Conservation (phyloP, 2,113 vertebrate species). For the Stegostoma tigrinum region DNA sequence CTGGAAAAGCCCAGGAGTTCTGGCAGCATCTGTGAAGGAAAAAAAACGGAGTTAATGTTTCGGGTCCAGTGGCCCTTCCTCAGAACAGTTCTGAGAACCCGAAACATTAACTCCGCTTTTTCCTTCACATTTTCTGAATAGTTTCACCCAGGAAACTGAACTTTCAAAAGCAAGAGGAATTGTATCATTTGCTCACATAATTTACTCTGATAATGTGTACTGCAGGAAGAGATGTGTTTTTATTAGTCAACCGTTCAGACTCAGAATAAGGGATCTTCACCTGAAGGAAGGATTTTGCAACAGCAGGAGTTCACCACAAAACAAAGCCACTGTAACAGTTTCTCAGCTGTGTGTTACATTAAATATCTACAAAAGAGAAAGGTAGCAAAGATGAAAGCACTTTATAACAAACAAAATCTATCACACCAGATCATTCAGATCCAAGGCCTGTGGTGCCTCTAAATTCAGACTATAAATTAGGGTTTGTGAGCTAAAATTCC, state of each 20-base stretch:
- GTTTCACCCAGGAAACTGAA: background rate
- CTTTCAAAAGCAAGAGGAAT: background rate
- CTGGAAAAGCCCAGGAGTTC: no score
- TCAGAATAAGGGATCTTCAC: background rate
- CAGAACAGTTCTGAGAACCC: no score
- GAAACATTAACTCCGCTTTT: no score
- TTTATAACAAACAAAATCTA: background rate
- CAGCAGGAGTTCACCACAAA: background rate
- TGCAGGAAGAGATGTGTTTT: background rate
- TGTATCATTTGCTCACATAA: background rate
- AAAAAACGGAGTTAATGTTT: no score
- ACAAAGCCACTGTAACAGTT: background rate
- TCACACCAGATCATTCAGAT: background rate
- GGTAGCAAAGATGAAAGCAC: background rate
- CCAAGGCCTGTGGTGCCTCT: background rate
- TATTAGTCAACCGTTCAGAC: background rate
- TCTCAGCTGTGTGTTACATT: background rate
- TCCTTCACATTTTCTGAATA: background rate
- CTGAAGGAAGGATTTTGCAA: background rate
- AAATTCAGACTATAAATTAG: background rate
- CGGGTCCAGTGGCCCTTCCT: no score
- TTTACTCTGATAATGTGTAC: background rate
- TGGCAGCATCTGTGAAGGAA: no score
- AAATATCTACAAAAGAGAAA: background rate
- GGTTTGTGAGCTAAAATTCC: background rate